Evolutionary conservation across 2,113 vertebrate species (phyloP), one percentile per base, ranked within the genome.

Genomic region (Noturus placidus): DNA sequence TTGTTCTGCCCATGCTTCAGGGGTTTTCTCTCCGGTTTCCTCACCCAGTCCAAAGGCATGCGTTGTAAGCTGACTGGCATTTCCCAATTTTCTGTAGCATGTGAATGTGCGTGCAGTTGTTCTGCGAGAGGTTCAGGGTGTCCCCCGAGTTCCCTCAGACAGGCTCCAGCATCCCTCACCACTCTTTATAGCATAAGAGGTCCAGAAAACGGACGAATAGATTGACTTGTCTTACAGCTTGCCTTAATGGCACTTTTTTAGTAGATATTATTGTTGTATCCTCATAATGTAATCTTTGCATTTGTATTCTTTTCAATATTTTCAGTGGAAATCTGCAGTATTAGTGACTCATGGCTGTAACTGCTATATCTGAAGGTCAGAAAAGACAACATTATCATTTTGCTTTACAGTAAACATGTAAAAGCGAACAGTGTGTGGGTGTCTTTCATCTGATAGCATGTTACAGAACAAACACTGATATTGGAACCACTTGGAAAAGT

Each of bases 341-440:
- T 42, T 77, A 38, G 35, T 86, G 84, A 72, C 19, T 54, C 42
- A 85, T 5, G 17, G 38, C 72, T 46, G 15, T 35, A 4, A 33
- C 14, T 22, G 56, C 59, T 54, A 35, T 46, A 56, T 70, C 7
- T 81, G 61, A 86, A 81, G 59, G 76, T 80, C 77, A 56, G 76
- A 67, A 57, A 2, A 67, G 61, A 14, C 74, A 54, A 63, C 5
- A 27, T 8, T 19, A 7, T 5, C 78, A 19, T n/a, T 77, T 25
- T 25, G 22, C 50, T 61, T 46, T 57, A 63, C 50, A 27, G 20
- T 77, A 72, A 61, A 42, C 54, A 20, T 30, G 33, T 38, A 76
- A 42, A 10, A 67, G 10, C 14, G 63, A 30, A 67, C 27, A n/a
- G 72, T 76, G 72, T 46, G 22, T 76, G 38, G 4, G 72, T 46